Percentiles rank a stretch among this genome's conserved stretches.
Evolutionary conservation across 2,113 vertebrate genomes (phyloP).

Genomic region (Cebidichthys violaceus): DNA sequence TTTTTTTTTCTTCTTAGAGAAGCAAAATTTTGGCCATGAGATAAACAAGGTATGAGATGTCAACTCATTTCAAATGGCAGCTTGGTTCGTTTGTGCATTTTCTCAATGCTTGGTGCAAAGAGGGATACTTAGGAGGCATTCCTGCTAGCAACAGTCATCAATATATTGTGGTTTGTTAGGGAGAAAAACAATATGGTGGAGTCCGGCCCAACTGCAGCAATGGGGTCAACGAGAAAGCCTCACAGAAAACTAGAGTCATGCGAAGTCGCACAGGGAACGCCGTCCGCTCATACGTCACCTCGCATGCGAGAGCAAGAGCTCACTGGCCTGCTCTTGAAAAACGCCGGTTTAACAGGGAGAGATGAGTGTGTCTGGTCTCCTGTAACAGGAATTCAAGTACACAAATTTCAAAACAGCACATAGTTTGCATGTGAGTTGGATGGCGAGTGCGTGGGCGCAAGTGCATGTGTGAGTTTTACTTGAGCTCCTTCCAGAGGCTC

Average conservation of each 20-base stretch:
- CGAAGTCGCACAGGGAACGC: slow-evolving; percentile 17
- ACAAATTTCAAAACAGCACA: slow-evolving; percentile 49
- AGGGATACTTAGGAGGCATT: slow-evolving; percentile 40
- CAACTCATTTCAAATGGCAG: slow-evolving; percentile 35
- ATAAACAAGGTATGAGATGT: slow-evolving; percentile 35
- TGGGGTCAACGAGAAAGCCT: slow-evolving; percentile 43
- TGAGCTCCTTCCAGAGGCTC: slow-evolving; percentile 61
- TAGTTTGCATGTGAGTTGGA: slow-evolving; percentile 32
- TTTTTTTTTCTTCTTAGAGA: background rate
- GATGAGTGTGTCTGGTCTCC: slow-evolving; percentile 44
- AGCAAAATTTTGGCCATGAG: slow-evolving; percentile 9
- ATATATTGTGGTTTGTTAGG: slow-evolving; percentile 47
- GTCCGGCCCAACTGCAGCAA: slow-evolving; percentile 43
- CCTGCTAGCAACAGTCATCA: slow-evolving; percentile 51
- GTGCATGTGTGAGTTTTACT: slow-evolving; percentile 42
- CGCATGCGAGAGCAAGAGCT: slow-evolving; percentile 58
- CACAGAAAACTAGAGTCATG: slow-evolving; percentile 52
- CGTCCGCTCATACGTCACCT: slow-evolving; percentile 57
- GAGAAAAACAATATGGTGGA: slow-evolving; percentile 46
- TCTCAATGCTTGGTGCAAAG: slow-evolving; percentile 12
- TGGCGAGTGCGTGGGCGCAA: slow-evolving; percentile 14
- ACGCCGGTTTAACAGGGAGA: slow-evolving; percentile 38
- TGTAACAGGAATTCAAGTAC: slow-evolving; percentile 44
- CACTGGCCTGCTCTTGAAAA: slow-evolving; percentile 52
- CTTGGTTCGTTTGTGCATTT: background rate